Evolutionary conservation across 2,113 vertebrate genomes (phyloP), one percentile per base, ranked within the genome.

Genomic region (Suricata suricatta): DNA sequence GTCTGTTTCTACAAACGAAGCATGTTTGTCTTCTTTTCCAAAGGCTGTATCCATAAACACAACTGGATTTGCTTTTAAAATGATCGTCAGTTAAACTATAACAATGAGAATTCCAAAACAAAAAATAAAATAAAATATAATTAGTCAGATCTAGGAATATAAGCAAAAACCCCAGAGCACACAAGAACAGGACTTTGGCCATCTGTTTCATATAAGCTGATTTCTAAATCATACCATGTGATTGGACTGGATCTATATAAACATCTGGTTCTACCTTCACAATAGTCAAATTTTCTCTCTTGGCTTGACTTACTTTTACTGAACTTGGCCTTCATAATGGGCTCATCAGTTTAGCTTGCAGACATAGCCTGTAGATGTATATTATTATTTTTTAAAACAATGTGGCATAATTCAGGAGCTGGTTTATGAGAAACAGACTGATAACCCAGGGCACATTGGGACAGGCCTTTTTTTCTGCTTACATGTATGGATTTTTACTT

Each of bases 401-500:
- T 0, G 31, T 81, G 60, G 90, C 74, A 95, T 86, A 88, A 96
- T 95, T 95, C 71, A 87, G 90, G 84, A 95, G 96, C 84, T 88
- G 1, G 50, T 92, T 97, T 97, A 96, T 94, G 87, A 94, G 82
- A 97, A 96, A 84, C 92, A 97, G 95, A 69, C 92, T 84, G 96
- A 95, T 85, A 90, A 90, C 79, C 25, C 27, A 64, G 96, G 95
- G 87, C 74, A 90, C 31, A 4, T 9, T 85, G 89, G 90, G 87
- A 93, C 79, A 90, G 63, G n/a, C 4, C 52, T 82, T 66, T 89
- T 77, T 93, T 93, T 74, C 66, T 97, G 93, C 95, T 96, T 97
- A 96, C 44, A 84, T 89, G 25, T 84, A 69, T 88, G 64, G 50
- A 72, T 93, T 96, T 97, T 97, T 89, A 90, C 66, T 97, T 90